Base-by-base conservation (phyloP, 1,140 invertebrate species). In the Hylyphantes graminicola region DNA sequence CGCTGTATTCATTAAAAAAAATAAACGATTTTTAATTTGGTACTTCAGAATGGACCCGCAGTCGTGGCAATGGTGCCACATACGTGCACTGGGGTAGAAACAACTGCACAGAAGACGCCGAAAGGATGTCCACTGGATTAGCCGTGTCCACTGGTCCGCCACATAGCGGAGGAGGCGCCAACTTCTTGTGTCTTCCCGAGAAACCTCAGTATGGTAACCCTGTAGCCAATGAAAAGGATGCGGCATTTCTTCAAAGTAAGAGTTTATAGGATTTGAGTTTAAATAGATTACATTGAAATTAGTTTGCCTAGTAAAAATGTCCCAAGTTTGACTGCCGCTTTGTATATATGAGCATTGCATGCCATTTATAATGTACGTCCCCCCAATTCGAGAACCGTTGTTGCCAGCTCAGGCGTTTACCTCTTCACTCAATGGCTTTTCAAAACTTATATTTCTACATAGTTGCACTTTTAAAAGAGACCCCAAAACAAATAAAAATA, bases 81-180 rank as follows among this genome's bases (percentile, higher is more conserved):
- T 84, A 84, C 64, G 50, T 59, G 11, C 72, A 84, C n/a, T 84
- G 82, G 82, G 82, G 82, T 48, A 68, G 59, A 21, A 57, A 12
- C 4, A 77, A 76, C 12, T 84, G 82, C 35, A 17, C 73, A 15
- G 53, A 54, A 15, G 48, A 21, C 54, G 19, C 82, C 3, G 82
- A 84, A 74, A 76, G 2, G 2, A 68, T 84, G 68, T 74, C 50
- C 54, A 53, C 57, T 8, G 82, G 82, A 0, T 12, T 13, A 5
- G 54, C 35, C 0, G 5, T 70, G 13, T 35, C 35, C 35, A 35
- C 35, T 35, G 73, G 73, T 13, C 68, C 82, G 0, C 51, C 19
- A 4, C 53, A 64, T 5, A 55, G 57, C 13, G 82, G 82, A n/a
- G 82, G 82, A 21, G 63, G 73, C 8, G 15, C 74, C 35, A 77